These are phyloP conservation scores for Pangasius macronema DNA, from an alignment of 2,797 vertebrate genomes.

Conservation along the genomic window DNA sequence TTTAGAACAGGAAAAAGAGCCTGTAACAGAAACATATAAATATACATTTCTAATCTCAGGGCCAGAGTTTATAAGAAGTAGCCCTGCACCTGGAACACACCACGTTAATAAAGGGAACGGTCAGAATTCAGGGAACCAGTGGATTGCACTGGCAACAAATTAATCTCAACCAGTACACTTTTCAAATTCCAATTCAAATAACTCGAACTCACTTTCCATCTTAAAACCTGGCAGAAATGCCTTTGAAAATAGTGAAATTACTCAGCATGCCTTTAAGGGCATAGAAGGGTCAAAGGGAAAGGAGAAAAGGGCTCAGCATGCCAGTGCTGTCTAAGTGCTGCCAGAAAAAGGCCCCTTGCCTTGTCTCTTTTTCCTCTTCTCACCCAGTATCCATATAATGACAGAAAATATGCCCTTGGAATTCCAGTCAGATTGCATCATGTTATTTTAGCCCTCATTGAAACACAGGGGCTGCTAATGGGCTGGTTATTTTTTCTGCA, in stretches of 20 bases:
- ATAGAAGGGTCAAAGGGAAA: constrained; percentile 25
- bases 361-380: constrained; percentile 24
- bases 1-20: constrained; percentile 44
- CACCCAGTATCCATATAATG: constrained; percentile 48
- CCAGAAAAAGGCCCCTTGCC: constrained; percentile 14
- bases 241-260: constrained; percentile 6
- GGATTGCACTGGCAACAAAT: neutral
- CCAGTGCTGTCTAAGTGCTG: constrained; percentile 9
- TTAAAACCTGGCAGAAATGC: neutral
- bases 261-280: constrained; percentile 3
- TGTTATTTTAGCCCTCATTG: constrained; percentile 71
- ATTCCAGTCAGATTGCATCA: constrained; percentile 70
- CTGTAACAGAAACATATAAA: constrained; percentile 14
- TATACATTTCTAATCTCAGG: constrained; percentile 39
- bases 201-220: neutral
- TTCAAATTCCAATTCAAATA: neutral
- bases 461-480: constrained; percentile 68
- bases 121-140: neutral
- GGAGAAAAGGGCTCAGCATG: neutral
- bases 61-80: constrained; percentile 32
- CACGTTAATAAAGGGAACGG: neutral
- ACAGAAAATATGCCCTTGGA: constrained; percentile 58
- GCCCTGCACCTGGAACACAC: constrained; percentile 25
- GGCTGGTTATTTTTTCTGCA: constrained; percentile 74
- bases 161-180: neutral